Evolutionary conservation across 2,797 vertebrate genomes (phyloP).

Genomic region (Poecilia velifera): DNA sequence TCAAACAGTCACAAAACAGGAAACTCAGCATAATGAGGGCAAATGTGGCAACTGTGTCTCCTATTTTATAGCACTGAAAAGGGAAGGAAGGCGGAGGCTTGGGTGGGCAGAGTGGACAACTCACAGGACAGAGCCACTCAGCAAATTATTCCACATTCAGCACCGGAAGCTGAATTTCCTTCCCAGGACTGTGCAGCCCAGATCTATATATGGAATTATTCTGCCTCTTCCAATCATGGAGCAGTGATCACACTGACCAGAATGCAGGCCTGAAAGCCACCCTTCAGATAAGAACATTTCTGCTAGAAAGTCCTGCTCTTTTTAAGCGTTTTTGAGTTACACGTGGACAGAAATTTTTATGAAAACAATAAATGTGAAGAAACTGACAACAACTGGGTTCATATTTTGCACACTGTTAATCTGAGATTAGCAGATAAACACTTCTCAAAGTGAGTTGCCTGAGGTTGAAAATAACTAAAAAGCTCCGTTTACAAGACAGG

Average conservation of each 20-base stretch:
- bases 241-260: constrained; percentile 8
- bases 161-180: constrained; percentile 75
- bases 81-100: constrained; percentile 65
- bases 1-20: constrained; percentile 71
- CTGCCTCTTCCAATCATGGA: constrained; percentile 33
- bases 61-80: constrained; percentile 23
- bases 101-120: constrained; percentile 39
- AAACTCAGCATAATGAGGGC: constrained; percentile 54
- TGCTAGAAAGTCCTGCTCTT: constrained; percentile 1
- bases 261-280: constrained; percentile 36
- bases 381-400: constrained; percentile 12
- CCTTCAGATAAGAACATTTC: constrained; percentile 34
- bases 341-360: constrained; percentile 10
- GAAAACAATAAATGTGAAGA: constrained; percentile 14
- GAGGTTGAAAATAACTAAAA: constrained; percentile 13
- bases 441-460: constrained; percentile 27
- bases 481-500: background rate
- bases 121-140: constrained; percentile 61
- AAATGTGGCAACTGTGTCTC: constrained; percentile 34
- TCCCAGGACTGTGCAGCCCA: constrained; percentile 45
- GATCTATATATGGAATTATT: constrained; percentile 68
- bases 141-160: constrained; percentile 56
- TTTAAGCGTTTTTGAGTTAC: constrained; percentile 56
- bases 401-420: constrained; percentile 31
- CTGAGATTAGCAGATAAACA: constrained; percentile 16